phyloP scores from a whole-genome alignment of 2,888 invertebrate species.

The Pediacus dermestoides region DNA sequence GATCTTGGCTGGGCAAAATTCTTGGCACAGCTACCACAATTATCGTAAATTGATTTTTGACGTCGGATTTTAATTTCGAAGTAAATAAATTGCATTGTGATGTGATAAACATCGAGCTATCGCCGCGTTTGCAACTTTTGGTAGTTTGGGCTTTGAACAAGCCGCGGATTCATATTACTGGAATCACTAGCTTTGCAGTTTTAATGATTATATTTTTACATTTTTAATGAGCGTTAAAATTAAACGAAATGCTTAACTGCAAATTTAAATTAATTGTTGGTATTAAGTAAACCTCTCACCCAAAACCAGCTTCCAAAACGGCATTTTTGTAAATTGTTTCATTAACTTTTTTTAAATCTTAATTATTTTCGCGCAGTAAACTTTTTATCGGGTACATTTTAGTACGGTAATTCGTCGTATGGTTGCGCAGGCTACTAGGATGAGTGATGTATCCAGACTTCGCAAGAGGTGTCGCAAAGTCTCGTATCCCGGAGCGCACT shows the following conservation, averaged over 20 bases:
- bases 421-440: slow-evolving; percentile 9
- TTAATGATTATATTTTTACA: slow-evolving; percentile 10
- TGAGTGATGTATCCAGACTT: slow-evolving; percentile 20
- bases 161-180: slow-evolving; percentile 14
- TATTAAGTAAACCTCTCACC: too few species aligned
- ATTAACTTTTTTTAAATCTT: too few species aligned
- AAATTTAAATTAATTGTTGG: too few species aligned
- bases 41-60: slow-evolving; percentile 46
- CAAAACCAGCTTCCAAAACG: too few species aligned
- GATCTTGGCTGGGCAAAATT: slow-evolving; percentile 30
- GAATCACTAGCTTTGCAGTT: slow-evolving; percentile 11
- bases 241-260: too few species aligned
- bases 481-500: slow-evolving; percentile 24
- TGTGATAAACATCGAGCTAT: slow-evolving; percentile 32
- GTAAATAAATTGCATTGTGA: slow-evolving; percentile 36
- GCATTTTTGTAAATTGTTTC: too few species aligned
- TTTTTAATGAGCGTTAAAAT: too few species aligned
- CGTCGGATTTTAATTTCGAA: slow-evolving; percentile 42
- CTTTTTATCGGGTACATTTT: too few species aligned
- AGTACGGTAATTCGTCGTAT: too few species aligned
- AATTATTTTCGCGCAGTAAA: too few species aligned
- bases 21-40: slow-evolving; percentile 37
- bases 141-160: slow-evolving; percentile 11
- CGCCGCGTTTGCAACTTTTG: slow-evolving; percentile 14
- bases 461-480: slow-evolving; percentile 22